A percentile compares a stretch with the other conserved stretches of the same genome.
Evolutionary conservation across 2,113 vertebrate genomes (phyloP).

Genomic region (Fulmarus glacialis): DNA sequence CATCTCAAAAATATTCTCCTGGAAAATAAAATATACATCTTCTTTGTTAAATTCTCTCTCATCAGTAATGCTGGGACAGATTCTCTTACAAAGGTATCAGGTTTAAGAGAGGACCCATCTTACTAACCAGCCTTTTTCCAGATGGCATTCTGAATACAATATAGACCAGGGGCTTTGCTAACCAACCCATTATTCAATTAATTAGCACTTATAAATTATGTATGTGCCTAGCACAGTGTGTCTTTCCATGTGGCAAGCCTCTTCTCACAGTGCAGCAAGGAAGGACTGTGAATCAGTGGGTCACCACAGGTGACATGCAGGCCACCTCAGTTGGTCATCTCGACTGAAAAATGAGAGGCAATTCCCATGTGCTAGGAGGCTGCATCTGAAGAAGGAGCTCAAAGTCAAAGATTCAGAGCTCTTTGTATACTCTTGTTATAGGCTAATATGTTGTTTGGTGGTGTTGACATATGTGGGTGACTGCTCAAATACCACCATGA

Average conservation of each 20-base stretch:
- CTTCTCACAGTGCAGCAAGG: background rate
- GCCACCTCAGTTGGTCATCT: background rate
- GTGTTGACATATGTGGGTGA: background rate
- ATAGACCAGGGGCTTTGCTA: background rate
- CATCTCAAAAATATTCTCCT: background rate
- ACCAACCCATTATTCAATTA: conserved; percentile 9
- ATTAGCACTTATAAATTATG: conserved; percentile 13
- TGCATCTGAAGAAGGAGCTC: background rate
- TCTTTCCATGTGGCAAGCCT: background rate
- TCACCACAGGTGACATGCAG: background rate
- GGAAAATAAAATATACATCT: background rate
- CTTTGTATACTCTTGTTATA: background rate
- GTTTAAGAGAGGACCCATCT: background rate
- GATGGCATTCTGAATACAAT: background rate
- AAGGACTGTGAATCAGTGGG: background rate
- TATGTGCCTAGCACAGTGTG: background rate
- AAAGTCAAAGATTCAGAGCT: background rate
- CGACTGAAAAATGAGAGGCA: background rate
- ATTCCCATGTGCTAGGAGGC: background rate
- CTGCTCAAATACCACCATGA: background rate
- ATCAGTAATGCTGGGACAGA: background rate
- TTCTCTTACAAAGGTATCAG: background rate
- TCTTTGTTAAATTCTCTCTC: background rate
- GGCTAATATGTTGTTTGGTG: background rate
- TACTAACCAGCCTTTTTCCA: background rate